Evolutionary conservation across 2,888 invertebrate species (phyloP), one percentile per base, ranked within the genome.

Genomic region (Oxyscelio sp.): DNA sequence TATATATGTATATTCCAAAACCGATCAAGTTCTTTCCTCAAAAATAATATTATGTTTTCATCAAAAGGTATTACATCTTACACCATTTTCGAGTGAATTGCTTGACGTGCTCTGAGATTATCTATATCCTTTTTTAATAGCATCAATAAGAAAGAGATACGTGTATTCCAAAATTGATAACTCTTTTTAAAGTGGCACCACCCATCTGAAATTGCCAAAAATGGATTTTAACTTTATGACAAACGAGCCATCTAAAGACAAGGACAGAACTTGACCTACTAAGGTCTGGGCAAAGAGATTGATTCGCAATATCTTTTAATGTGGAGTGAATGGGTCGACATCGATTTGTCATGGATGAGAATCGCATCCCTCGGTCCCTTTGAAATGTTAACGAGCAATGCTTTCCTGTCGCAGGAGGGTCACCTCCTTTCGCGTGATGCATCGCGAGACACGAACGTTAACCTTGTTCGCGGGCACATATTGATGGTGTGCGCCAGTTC

Each of bases 401-500:
- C 58, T 80, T 73, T 80, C 66, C 52, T 81, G 74, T 81, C 45
- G 58, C 48, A 22, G 63, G 50, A n/a, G 74, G 81, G 68, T 74
- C 81, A 81, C 81, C 81, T 75, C 81, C 31, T 81, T 81, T 81
- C 70, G 74, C 74, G 59, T 74, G 81, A 24, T 63, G 61, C 68
- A 61, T 68, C 52, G 61, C 61, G 11, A 21, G 17, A 58, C 43
- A 81, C 61, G 81, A 81, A 56, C 70, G 81, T 75, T 74, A 59
- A 75, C 81, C 81, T 81, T 74, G 74, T 74, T 81, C 50, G 54
- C 38, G 43, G 45, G 59, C 66, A 50, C 66, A 73, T 81, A 74
- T 81, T 81, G 59, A 81, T 81, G 74, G 74, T 21, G 81, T 81
- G 66, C 81, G 68, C 81, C 61, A 81, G 54, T 81, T 81, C 81